These are phyloP conservation scores for Pseudorhiza aurosa DNA, from an alignment of 30 jellyfish, hydroid and myxozoan species.

Conservation along the genomic window DNA sequence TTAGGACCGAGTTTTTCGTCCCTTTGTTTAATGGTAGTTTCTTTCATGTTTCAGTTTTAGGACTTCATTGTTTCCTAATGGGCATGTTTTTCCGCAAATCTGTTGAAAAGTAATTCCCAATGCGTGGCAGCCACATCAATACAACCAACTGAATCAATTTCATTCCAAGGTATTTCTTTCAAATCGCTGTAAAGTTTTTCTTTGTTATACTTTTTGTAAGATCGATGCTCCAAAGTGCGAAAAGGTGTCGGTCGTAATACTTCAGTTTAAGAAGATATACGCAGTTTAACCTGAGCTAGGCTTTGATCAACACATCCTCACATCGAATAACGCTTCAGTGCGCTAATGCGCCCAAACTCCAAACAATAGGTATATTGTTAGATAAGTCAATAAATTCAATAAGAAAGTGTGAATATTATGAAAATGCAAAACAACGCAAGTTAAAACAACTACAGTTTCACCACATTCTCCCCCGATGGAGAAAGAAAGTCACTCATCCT, in stretches of 20 bases:
- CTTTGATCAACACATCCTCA: not conserved
- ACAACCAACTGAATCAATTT: conserved; percentile 61
- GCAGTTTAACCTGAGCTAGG: not conserved
- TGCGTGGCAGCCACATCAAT: conserved; percentile 76
- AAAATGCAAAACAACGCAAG: not conserved
- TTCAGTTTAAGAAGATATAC: not conserved
- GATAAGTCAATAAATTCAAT: too few relatives aligned
- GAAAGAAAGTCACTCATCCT: too few relatives aligned
- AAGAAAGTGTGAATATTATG: not conserved
- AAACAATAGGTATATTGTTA: not conserved
- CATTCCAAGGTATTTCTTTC: conserved; percentile 71
- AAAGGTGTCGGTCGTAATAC: conserved; percentile 46
- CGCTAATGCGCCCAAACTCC: not conserved
- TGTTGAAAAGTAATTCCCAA: conserved; percentile 76
- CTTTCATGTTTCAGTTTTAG: conserved; percentile 76
- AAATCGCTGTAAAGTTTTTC: conserved; percentile 66
- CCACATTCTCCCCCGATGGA: not conserved
- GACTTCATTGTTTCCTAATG: conserved; percentile 67
- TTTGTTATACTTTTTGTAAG: conserved; percentile 66
- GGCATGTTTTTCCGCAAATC: conserved; percentile 80
- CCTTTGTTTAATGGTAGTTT: conserved; percentile 80
- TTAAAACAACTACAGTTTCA: not conserved
- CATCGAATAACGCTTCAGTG: not conserved
- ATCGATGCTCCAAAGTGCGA: conserved; percentile 63
- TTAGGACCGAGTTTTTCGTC: conserved; percentile 66